phyloP scores from a whole-genome alignment of 2,113 vertebrate species.

The Vireo altiloquus region DNA sequence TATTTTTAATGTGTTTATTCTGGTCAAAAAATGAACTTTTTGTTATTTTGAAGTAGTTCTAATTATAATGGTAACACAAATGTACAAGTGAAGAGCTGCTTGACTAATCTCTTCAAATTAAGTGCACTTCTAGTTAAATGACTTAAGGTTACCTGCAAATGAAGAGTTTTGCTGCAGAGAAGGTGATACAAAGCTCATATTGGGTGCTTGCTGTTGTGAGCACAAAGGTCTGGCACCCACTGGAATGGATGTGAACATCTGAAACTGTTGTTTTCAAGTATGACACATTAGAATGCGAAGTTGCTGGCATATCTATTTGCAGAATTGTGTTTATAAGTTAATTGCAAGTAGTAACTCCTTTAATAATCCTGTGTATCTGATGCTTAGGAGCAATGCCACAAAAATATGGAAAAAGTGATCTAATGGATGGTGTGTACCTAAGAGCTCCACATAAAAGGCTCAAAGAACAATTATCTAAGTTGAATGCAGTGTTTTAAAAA shows the following conservation, averaged over 20 bases:
- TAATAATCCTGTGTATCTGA: neutral
- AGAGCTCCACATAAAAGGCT: constrained; percentile 3
- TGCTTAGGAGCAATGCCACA: neutral
- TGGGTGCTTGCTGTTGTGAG: neutral
- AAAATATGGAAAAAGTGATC: neutral
- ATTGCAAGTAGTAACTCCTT: neutral
- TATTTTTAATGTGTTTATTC: neutral
- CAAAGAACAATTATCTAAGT: constrained; percentile 47
- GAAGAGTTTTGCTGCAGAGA: neutral
- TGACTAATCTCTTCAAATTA: constrained; percentile 66
- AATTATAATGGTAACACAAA: constrained; percentile 53
- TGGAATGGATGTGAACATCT: neutral
- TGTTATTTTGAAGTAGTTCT: constrained; percentile 43
- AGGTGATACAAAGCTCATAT: neutral
- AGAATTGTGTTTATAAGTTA: neutral
- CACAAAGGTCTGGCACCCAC: neutral
- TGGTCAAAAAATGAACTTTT: constrained; percentile 32
- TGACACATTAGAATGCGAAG: neutral
- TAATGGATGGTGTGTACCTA: neutral
- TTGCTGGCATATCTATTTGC: neutral
- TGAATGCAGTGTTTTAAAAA: constrained; percentile 36
- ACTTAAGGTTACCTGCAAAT: constrained; percentile 51
- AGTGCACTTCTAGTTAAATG: constrained; percentile 56
- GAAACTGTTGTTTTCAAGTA: neutral
- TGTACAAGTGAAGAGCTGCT: constrained; percentile 38